Base-by-base conservation (phyloP, 2,797 vertebrate genomes). In the Babyrousa celebensis region DNA sequence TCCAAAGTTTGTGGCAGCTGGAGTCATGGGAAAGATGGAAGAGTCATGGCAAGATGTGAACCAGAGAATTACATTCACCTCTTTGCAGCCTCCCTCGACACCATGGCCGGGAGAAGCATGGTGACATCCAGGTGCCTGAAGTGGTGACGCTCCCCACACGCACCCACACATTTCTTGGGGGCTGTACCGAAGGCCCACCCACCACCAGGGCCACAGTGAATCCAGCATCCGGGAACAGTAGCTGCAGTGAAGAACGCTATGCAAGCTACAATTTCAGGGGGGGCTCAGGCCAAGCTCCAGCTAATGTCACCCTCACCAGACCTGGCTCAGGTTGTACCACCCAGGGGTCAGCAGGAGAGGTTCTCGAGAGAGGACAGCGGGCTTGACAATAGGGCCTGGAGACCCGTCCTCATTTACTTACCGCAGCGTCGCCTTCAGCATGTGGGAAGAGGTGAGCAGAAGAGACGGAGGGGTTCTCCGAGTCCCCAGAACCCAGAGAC, bases 341-440 rank as follows among this genome's bases (percentile, higher is more conserved):
- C 25, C 20, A 18, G 15, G 12, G 54, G 78, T 85, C 85, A 36
- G 25, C 21, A 15, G 6, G 62, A 87, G 27, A 72, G 43, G 29
- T 74, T 79, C 48, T 83, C 72, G 63, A 68, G 21, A 70, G 23
- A 4, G 12, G 23, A 21, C 32, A 63, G 27, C 63, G 14, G 63
- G 32, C 56, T 82, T n/a, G 1, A 48, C 17, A 29, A 20, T 7
- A 68, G 58, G 25, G 14, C 15, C 36, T 71, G 29, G 52, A 21
- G 20, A 5, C 65, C 63, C 48, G 29, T 82, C 85, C 52, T 67
- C 12, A 52, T 78, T 75, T 77, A 97, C 98, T 98, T 75, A 98
- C 97, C 97, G 80, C 58, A 2, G 65, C 84, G 17, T 84, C 79
- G 89, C 40, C 89, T 77, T 97, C 91, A 77, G 96, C 72, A 62